These are phyloP conservation scores for Neopelma chrysocephalum DNA, from an alignment of 2,797 vertebrate species.

Conservation along the genomic window DNA sequence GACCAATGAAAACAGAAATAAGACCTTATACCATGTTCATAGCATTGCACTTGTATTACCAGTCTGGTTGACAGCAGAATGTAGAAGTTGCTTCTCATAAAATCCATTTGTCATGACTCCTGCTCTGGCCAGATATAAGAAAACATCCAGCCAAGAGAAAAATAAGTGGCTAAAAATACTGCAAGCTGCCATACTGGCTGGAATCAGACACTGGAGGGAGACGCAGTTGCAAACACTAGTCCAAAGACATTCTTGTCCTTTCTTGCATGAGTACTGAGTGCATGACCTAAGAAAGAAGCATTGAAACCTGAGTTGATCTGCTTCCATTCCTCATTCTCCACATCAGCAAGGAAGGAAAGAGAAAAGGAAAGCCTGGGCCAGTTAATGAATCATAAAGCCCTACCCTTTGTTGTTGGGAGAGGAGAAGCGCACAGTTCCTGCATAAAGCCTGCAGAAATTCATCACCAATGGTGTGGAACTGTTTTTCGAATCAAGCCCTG, in stretches of 20 bases:
- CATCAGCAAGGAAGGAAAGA: neutral
- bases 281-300: neutral
- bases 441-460: conserved; percentile 68
- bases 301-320: neutral
- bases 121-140: neutral
- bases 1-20: neutral
- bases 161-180: neutral
- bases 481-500: conserved; percentile 58
- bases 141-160: neutral
- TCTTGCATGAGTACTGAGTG: neutral
- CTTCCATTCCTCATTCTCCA: neutral
- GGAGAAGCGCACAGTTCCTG: neutral
- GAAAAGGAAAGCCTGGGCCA: neutral
- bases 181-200: neutral
- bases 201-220: conserved; percentile 33
- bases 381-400: conserved; percentile 50
- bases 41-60: neutral
- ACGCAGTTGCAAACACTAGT: conserved; percentile 8
- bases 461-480: conserved; percentile 68
- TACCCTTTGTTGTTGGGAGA: neutral
- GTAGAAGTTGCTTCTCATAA: neutral
- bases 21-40: neutral
- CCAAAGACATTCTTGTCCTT: neutral
- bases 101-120: neutral
- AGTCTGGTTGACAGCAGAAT: neutral